Conservation (phyloP, 2,797 vertebrate genomes). For the Hydrolagus colliei region DNA sequence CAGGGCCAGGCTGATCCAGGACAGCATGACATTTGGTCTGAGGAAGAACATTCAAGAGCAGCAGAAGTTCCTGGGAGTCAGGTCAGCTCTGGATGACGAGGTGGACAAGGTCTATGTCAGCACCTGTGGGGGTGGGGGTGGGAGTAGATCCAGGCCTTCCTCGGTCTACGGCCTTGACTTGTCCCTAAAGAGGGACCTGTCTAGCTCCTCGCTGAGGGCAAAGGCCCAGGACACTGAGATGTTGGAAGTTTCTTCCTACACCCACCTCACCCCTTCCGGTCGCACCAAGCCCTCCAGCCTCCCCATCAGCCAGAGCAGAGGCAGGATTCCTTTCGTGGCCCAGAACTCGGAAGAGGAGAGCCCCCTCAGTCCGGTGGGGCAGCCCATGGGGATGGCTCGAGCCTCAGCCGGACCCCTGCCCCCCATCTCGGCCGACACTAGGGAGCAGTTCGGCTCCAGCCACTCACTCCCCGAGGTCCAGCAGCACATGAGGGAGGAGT, state of each 20-base stretch:
- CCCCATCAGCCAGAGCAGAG: slow-evolving; percentile 95
- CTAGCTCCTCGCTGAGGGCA: slow-evolving; percentile 86
- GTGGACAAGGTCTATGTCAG: slow-evolving; percentile 81
- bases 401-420: slow-evolving; percentile 94
- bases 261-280: slow-evolving; percentile 67
- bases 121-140: slow-evolving; percentile 36
- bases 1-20: slow-evolving; percentile 87
- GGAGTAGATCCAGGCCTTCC: slow-evolving; percentile 83
- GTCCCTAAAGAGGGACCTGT: slow-evolving; percentile 89
- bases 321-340: slow-evolving; percentile 91
- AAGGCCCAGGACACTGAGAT: slow-evolving; percentile 84
- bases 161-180: slow-evolving; percentile 96
- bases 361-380: slow-evolving; percentile 92
- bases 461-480: slow-evolving; percentile 97
- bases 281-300: slow-evolving; percentile 94
- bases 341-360: slow-evolving; percentile 99
- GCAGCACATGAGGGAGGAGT: slow-evolving; percentile 98
- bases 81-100: slow-evolving; percentile 77
- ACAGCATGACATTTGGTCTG: slow-evolving; percentile 93
- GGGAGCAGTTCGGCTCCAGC: slow-evolving; percentile 97
- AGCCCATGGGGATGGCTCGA: slow-evolving; percentile 98
- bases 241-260: slow-evolving; percentile 84
- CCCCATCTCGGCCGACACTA: slow-evolving; percentile 93
- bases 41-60: slow-evolving; percentile 94
- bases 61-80: slow-evolving; percentile 86